A percentile compares a stretch with the other conserved stretches of the same genome.
phyloP scores from a whole-genome alignment of 2,797 vertebrate genomes.

The Numenius phaeopus region DNA sequence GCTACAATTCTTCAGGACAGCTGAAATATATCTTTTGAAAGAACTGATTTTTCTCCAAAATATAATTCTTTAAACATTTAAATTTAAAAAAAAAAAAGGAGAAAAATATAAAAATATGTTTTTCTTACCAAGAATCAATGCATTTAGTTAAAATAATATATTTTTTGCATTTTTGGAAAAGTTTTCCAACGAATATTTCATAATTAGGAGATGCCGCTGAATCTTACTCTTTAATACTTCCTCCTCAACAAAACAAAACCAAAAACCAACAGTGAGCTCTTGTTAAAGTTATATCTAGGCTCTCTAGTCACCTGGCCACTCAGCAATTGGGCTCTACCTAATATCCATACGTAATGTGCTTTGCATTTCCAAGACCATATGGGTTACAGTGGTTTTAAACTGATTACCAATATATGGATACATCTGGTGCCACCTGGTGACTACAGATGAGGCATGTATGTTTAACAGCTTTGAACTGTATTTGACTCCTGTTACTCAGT shows the following conservation, averaged over 20 bases:
- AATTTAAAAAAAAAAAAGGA: neutral
- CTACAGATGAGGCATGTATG: neutral
- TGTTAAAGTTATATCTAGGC: neutral
- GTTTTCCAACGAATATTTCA: neutral
- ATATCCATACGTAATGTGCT: rapidly evolving
- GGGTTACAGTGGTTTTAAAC: neutral
- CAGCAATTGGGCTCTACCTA: neutral
- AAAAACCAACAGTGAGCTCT: neutral
- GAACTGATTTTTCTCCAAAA: neutral
- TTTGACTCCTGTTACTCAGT: neutral
- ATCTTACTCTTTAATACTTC: neutral
- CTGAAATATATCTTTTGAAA: neutral
- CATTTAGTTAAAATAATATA: neutral
- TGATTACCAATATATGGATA: neutral
- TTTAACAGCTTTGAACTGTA: neutral
- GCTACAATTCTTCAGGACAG: neutral
- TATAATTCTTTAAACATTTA: neutral
- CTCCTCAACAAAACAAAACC: neutral
- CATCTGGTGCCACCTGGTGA: slow-evolving; percentile 33
- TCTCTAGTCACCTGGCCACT: neutral
- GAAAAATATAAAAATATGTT: neutral
- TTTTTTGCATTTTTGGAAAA: neutral
- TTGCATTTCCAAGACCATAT: neutral
- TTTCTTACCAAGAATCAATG: neutral
- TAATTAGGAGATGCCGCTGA: neutral